Evolutionary conservation across 2,113 vertebrate genomes (phyloP), one percentile per base, ranked within the genome.

Genomic region (Atrichornis clamosus): DNA sequence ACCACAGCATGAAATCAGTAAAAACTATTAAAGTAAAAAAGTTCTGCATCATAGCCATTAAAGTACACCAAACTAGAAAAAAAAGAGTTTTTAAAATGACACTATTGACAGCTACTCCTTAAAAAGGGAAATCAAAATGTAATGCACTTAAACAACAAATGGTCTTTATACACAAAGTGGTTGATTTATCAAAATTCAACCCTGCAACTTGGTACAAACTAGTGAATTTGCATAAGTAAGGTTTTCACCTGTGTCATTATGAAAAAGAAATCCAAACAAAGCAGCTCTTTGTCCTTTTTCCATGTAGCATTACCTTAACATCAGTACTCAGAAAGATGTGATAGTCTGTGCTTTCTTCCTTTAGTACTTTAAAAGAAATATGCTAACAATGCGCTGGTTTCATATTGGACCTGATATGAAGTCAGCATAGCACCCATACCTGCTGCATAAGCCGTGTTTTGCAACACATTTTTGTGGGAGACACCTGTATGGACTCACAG

Each of bases 1-100:
- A 79, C 89, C 96, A 92, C 96, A 97, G 92, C 96, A 98, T 96
- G 96, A 98, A 98, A 97, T 95, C 90, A 94, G 94, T 95, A 97
- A 96, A 96, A 97, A 97, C 69, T 96, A 87, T 96, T 97, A 93
- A 94, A 96, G 78, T 87, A 80, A 97, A 98, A 96, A 84, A 90
- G 65, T 97, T 97, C 89, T 91, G 52, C 95, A 94, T 84, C 67
- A 93, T 62, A 83, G n/a, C 69, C 87, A 96, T 97, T 97, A 94
- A 92, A 88, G 83, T 94, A 94, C 15, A 28, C 33, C 68, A 77
- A 88, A 80, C 27, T 94, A 47, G 30, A 46, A 95, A 69, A 67
- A 93, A 95, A 77, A 62, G 21, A 89, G 42, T 49, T 96, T 96
- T 97, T 96, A 68, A 96, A 92, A 96, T 95, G 9, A 93, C 65